These are phyloP conservation scores for Callocephalon fimbriatum DNA, from an alignment of 2,113 vertebrate species.

Conservation along the genomic window DNA sequence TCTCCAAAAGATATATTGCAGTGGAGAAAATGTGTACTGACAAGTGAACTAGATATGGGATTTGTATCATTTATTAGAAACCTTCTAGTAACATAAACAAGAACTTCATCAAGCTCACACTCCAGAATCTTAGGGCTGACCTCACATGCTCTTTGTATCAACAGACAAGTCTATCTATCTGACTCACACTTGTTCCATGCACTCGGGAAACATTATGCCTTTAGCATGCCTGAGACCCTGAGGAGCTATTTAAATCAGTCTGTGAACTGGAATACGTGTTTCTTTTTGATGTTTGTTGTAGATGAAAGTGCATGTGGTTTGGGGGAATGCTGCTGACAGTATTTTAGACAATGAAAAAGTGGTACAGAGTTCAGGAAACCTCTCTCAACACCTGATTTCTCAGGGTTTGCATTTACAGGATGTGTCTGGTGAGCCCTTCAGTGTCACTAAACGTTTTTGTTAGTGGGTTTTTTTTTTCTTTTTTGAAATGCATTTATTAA, in stretches of 20 bases:
- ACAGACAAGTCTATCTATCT: background rate
- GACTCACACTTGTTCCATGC: background rate
- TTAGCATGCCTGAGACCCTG: background rate
- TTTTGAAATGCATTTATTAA: background rate
- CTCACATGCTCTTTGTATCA: slow-evolving; percentile 32
- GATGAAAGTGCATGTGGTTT: background rate
- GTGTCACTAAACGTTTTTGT: background rate
- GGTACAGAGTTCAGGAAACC: background rate
- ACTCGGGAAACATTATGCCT: background rate
- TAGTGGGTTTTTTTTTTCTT: background rate
- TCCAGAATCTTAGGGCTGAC: background rate
- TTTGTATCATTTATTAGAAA: slow-evolving; percentile 29
- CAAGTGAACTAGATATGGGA: background rate
- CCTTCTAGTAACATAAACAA: background rate
- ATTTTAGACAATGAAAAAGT: slow-evolving; percentile 19
- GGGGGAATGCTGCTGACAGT: background rate
- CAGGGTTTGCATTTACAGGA: background rate
- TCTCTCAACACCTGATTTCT: background rate
- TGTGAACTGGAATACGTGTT: background rate
- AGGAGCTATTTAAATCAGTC: background rate
- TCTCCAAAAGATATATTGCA: background rate
- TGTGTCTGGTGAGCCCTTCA: background rate
- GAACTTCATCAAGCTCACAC: slow-evolving; percentile 5
- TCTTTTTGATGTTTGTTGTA: slow-evolving; percentile 1
- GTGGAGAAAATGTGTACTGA: background rate